phyloP scores from a whole-genome alignment of 2,797 vertebrate genomes.

The Limnodromus scolopaceus region DNA sequence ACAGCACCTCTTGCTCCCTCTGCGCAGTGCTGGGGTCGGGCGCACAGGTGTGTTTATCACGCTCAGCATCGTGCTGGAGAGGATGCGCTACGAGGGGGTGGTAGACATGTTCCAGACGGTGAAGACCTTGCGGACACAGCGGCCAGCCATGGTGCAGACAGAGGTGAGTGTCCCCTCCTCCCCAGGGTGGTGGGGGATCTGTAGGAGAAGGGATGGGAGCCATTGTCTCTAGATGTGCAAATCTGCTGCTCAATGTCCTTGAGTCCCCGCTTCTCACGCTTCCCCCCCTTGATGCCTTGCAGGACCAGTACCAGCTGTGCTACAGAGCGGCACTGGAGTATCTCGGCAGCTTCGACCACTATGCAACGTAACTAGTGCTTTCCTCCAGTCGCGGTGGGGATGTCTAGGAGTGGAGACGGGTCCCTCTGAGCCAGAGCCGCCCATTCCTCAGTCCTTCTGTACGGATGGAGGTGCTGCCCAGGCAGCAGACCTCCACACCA shows the following conservation, averaged over 20 bases:
- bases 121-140: constrained; percentile 94
- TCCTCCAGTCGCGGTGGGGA: constrained; percentile 74
- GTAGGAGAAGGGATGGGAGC: not conserved
- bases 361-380: constrained; percentile 94
- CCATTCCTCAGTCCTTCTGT: constrained; percentile 82
- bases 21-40: constrained; percentile 91
- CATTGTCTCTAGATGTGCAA: not conserved
- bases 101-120: constrained; percentile 98
- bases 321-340: constrained; percentile 97
- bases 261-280: not conserved
- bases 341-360: constrained; percentile 98
- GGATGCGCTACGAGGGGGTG: constrained; percentile 95
- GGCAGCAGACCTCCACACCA: constrained; percentile 70
- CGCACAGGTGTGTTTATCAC: constrained; percentile 96
- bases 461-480: constrained; percentile 69
- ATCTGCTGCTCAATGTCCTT: not conserved
- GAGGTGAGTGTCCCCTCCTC: constrained; percentile 80
- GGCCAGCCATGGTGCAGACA: constrained; percentile 97
- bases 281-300: not conserved
- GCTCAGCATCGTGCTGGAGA: constrained; percentile 94
- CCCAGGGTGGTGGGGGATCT: rapidly evolving
- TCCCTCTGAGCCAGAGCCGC: constrained; percentile 86
- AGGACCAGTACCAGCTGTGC: constrained; percentile 99
- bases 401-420: constrained; percentile 78
- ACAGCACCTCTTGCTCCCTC: not conserved